These are phyloP conservation scores for Notothenia rossii DNA, from an alignment of 2,113 vertebrate species.

Conservation along the genomic window DNA sequence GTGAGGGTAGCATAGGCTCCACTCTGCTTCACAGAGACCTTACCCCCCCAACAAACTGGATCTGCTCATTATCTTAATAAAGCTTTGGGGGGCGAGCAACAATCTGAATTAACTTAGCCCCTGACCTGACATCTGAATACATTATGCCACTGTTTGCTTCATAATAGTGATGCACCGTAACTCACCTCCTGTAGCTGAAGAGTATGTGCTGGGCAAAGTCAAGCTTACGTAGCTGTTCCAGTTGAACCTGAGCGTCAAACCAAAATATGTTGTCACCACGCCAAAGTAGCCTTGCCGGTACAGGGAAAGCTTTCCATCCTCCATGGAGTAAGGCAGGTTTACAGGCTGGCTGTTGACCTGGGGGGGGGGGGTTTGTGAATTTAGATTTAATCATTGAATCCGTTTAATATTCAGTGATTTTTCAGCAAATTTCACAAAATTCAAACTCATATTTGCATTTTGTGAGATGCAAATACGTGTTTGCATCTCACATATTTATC, in stretches of 20 bases:
- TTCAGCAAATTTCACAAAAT: too few species aligned
- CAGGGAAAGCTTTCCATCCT: constrained; percentile 12
- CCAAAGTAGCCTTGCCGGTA: constrained; percentile 28
- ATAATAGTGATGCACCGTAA: not conserved
- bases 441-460: too few species aligned
- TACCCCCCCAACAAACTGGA: not conserved
- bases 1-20: constrained; percentile 18
- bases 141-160: too few species aligned
- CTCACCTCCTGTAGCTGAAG: constrained; percentile 21
- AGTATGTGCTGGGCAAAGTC: constrained; percentile 50
- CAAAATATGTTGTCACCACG: constrained; percentile 31
- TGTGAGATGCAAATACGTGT: too few species aligned
- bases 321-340: constrained; percentile 35
- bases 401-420: too few species aligned
- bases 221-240: constrained; percentile 39
- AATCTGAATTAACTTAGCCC: too few species aligned
- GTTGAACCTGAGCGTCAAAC: constrained; percentile 43
- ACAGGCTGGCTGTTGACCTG: constrained; percentile 28
- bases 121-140: too few species aligned
- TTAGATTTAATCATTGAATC: too few species aligned
- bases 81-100: too few species aligned
- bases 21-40: not conserved
- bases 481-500: too few species aligned
- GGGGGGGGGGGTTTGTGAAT: too few species aligned
- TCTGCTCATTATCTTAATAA: too few species aligned